Evolutionary conservation across 2,888 invertebrate species (phyloP), one percentile per base, ranked within the genome.

Genomic region (Morpho deidamia): DNA sequence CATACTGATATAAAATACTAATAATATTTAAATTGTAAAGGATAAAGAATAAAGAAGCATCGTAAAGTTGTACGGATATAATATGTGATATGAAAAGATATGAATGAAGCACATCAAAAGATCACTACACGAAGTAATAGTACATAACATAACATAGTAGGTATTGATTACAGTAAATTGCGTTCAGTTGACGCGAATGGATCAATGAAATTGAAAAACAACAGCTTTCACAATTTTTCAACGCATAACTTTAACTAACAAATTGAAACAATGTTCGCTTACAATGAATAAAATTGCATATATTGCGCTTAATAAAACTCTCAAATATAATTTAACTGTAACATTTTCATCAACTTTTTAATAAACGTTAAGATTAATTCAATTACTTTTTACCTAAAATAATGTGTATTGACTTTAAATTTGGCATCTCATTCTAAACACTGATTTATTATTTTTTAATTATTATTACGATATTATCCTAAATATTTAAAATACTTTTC

Each of bases 371-470:
- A 83, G 83, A 83, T 86, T 86, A 85, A 75, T 76, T 86, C 84
- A 85, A 81, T 87, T 87, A 88, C 74, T 73, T 77, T 91, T 90
- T 90, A 90, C 91, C 90, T 91, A 89, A 89, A 87, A 85, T 90
- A 91, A 90, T 83, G 83, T 84, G 92, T 92, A 92, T 92, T 92
- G 92, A 92, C 92, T 92, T 92, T 90, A 85, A 87, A 91, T 92
- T 92, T 92, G 92, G 92, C 92, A 92, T 86, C 88, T 89, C 86
- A 79, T 84, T 79, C 88, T 89, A 89, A 86, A 89, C 88, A 88
- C 85, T 82, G 87, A 88, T 83, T 86, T 85, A 85, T 81, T 75
- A 73, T 73, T 79, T 77, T 76, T 67, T 79, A 72, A 81, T 85
- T 81, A 81, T 50, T 44, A 50, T 78, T 83, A 83, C 71, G 76